Conservation (phyloP, 64 coral and sea anemone genomes). For the Pocillopora damicornis region DNA sequence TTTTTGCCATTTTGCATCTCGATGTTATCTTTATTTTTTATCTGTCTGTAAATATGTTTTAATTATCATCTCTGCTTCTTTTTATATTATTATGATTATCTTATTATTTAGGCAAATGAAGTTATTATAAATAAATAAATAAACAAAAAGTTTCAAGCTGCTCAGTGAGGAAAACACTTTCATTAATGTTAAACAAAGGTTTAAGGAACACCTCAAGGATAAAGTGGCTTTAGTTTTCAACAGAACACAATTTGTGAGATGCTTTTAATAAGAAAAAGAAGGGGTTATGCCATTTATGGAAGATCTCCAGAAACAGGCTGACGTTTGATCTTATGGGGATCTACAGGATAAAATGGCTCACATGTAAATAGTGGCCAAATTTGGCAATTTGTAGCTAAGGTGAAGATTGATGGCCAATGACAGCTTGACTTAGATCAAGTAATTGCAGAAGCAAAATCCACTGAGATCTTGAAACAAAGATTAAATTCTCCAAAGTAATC, state of each 20-base stretch:
- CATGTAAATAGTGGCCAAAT: not conserved
- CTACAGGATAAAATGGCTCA: conserved; percentile 32
- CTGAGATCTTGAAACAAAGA: not conserved
- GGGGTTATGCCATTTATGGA: conserved; percentile 26
- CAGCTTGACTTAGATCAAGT: not conserved
- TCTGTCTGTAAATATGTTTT: no score
- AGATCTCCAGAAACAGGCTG: conserved; percentile 15
- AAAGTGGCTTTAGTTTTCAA: no score
- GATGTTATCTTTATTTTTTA: no score
- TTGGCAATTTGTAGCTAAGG: conserved; percentile 1
- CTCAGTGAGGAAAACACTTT: not conserved
- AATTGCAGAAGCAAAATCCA: not conserved
- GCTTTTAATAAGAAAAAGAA: conserved; percentile 30
- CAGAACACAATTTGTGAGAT: conserved; percentile 16
- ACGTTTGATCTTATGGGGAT: conserved; percentile 30
- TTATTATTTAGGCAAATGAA: no score
- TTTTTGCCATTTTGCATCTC: no score
- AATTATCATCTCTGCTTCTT: no score
- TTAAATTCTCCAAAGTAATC: no score
- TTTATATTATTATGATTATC: no score
- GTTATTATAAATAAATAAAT: no score
- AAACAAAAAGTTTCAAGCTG: conserved; percentile 41
- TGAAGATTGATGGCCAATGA: not conserved
- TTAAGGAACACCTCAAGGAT: conserved; percentile 31
- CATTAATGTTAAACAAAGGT: conserved; percentile 15